Conservation (phyloP, 2,888 invertebrate species). For the Parnassius mnemosyne region DNA sequence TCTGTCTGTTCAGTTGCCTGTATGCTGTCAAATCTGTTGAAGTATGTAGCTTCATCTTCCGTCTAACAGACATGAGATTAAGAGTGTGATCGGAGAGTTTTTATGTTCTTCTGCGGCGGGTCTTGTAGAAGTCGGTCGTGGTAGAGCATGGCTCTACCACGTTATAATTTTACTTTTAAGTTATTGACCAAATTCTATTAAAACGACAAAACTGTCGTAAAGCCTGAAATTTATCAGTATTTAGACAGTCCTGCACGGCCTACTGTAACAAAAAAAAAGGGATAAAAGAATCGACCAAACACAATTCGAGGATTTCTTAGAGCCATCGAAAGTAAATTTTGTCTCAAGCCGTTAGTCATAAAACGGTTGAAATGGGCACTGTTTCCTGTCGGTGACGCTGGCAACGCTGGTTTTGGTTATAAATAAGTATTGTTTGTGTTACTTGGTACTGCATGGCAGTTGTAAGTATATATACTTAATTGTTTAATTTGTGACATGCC, state of each 20-base stretch:
- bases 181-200: no score
- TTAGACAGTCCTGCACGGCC: neutral
- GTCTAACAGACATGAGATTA: no score
- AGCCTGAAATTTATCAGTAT: neutral
- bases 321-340: slow-evolving; percentile 10
- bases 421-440: slow-evolving; percentile 11
- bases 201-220: neutral
- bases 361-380: slow-evolving; percentile 4
- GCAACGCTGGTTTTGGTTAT: neutral
- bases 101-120: no score
- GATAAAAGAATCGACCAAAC: neutral
- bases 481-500: neutral
- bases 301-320: slow-evolving; percentile 1
- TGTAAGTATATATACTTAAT: no score
- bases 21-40: no score
- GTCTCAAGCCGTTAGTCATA: slow-evolving; percentile 19
- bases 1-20: no score
- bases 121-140: no score
- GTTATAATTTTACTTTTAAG: no score
- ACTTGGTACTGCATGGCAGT: neutral
- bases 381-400: slow-evolving; percentile 5
- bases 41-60: no score
- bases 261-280: neutral
- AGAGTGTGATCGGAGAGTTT: no score
- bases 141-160: no score